Evolutionary conservation across 1,140 invertebrate species (phyloP).

Genomic region (Cataglyphis hispanica): DNA sequence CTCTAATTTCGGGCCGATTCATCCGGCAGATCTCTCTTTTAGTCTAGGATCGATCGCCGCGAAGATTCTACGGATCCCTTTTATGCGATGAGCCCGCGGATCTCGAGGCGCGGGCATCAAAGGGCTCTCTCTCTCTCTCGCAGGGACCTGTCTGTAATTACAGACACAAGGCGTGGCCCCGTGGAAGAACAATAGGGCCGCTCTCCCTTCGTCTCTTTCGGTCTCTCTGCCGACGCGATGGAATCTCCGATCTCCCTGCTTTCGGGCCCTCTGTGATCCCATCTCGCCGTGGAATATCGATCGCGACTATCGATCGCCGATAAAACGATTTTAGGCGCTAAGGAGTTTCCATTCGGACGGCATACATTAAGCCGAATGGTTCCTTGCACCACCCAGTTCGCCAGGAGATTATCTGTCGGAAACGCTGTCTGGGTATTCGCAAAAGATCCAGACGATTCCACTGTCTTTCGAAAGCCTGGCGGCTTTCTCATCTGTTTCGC

Average conservation of each 20-base stretch:
- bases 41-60: constrained; percentile 77
- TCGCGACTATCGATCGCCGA: constrained; percentile 83
- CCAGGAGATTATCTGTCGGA: constrained; percentile 65
- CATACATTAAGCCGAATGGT: constrained; percentile 77
- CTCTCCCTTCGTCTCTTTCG: constrained; percentile 69
- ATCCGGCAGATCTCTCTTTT: constrained; percentile 52
- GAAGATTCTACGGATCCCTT: constrained; percentile 70
- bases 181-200: constrained; percentile 85
- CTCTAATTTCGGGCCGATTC: constrained; percentile 73
- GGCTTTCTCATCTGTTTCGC: background rate
- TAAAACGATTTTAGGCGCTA: constrained; percentile 84
- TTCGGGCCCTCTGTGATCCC: constrained; percentile 82
- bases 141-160: constrained; percentile 85
- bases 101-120: constrained; percentile 81
- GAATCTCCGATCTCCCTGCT: constrained; percentile 80
- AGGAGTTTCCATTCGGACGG: constrained; percentile 81
- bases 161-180: constrained; percentile 85
- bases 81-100: constrained; percentile 74
- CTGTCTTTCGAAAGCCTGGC: background rate
- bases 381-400: constrained; percentile 52
- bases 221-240: constrained; percentile 72
- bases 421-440: background rate
- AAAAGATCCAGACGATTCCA: background rate
- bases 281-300: constrained; percentile 81
- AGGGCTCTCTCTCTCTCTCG: constrained; percentile 80